These are phyloP conservation scores for Clinocottus analis DNA, from an alignment of 2,113 vertebrate genomes.

Conservation along the genomic window DNA sequence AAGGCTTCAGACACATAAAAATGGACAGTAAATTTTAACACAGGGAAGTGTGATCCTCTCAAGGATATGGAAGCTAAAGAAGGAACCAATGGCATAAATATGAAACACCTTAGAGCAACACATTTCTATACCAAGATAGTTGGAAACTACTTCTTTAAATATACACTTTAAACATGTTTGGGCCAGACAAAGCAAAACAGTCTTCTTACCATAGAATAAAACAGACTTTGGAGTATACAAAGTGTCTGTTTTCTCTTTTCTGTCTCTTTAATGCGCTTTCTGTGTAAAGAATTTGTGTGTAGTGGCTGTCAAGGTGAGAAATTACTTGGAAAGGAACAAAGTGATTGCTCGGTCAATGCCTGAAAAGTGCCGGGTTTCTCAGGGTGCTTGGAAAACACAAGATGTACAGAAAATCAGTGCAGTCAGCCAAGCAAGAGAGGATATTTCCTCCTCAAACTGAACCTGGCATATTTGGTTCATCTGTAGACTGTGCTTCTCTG, in stretches of 20 bases:
- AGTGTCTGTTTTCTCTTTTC: slow-evolving; percentile 35
- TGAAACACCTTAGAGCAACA: slow-evolving; percentile 5
- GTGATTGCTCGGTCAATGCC: slow-evolving; percentile 52
- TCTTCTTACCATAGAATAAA: slow-evolving; percentile 29
- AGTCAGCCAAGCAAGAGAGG: slow-evolving; percentile 40
- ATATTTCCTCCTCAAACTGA: slow-evolving; percentile 66
- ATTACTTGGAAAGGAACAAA: slow-evolving; percentile 56
- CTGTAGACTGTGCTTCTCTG: slow-evolving; percentile 52
- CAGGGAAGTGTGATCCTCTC: not conserved
- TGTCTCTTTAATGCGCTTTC: slow-evolving; percentile 39
- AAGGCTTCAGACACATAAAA: slow-evolving; percentile 25
- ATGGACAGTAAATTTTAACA: slow-evolving; percentile 29
- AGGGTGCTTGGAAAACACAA: slow-evolving; percentile 34
- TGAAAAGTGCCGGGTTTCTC: slow-evolving; percentile 51
- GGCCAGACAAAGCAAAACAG: not conserved
- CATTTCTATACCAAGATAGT: not conserved
- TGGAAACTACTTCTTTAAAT: slow-evolving; percentile 15
- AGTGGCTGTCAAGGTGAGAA: slow-evolving; percentile 59
- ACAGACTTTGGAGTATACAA: slow-evolving; percentile 8
- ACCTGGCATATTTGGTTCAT: slow-evolving; percentile 72
- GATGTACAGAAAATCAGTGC: slow-evolving; percentile 30
- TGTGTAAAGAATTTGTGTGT: slow-evolving; percentile 39
- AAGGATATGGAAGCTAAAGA: slow-evolving; percentile 2
- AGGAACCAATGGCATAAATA: not conserved
- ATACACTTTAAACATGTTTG: not conserved